A percentile compares a stretch with the other conserved stretches of the same genome.
These are phyloP conservation scores for Channa striata DNA, from an alignment of 2,797 vertebrate species.

Conservation along the genomic window DNA sequence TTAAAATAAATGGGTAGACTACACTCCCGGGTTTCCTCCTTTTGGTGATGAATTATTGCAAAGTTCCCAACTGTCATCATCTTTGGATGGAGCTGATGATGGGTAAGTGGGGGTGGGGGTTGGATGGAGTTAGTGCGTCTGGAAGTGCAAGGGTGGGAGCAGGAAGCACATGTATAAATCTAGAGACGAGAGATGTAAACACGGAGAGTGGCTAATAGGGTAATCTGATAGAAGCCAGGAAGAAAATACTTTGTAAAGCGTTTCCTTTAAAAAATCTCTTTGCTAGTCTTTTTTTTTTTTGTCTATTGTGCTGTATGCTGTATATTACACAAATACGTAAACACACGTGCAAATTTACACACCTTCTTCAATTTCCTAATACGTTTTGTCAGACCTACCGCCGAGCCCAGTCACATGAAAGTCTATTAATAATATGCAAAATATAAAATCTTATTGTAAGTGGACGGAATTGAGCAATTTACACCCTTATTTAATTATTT, in stretches of 20 bases:
- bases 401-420: too few species aligned
- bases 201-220: constrained; percentile 61
- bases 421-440: not conserved
- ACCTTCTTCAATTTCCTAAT: not conserved
- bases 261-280: too few species aligned
- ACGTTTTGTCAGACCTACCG: not conserved
- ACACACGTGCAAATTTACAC: constrained; percentile 1
- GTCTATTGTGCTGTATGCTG: not conserved
- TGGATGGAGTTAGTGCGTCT: constrained; percentile 56
- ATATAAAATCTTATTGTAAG: too few species aligned
- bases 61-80: constrained; percentile 67
- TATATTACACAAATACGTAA: constrained; percentile 1
- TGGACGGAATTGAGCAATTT: too few species aligned
- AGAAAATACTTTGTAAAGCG: constrained; percentile 35
- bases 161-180: constrained; percentile 78
- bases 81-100: constrained; percentile 65
- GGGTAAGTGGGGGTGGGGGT: constrained; percentile 52
- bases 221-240: constrained; percentile 49
- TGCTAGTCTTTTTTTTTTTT: not conserved
- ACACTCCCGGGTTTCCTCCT: constrained; percentile 62
- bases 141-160: constrained; percentile 74
- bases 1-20: constrained; percentile 43
- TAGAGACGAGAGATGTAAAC: constrained; percentile 69
- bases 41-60: constrained; percentile 71
- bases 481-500: too few species aligned